Percentiles rank a stretch among this genome's conserved stretches.
Conservation (phyloP, 1,140 invertebrate genomes). For the Platyscapa corneri region DNA sequence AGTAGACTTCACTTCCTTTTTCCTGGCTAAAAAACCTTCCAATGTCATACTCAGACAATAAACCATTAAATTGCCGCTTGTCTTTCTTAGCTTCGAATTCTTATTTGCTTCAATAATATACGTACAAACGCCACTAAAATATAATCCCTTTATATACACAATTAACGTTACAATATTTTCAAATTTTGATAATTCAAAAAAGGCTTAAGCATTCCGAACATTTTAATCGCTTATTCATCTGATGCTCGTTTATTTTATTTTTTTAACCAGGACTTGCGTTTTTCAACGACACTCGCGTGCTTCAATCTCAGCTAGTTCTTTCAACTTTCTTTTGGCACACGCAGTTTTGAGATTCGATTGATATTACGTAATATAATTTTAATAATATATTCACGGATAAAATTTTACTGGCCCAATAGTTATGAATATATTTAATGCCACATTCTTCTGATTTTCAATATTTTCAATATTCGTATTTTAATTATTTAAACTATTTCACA, state of each 20-base stretch:
- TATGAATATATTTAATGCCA: neutral
- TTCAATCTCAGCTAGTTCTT: slow-evolving; percentile 39
- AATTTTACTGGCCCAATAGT: slow-evolving; percentile 45
- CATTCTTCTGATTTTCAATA: slow-evolving; percentile 38
- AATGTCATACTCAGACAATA: slow-evolving; percentile 15
- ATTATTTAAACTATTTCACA: neutral
- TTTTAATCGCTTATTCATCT: neutral
- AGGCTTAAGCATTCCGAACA: neutral
- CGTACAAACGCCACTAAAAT: neutral
- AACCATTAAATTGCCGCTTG: neutral
- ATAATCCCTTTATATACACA: slow-evolving; percentile 19
- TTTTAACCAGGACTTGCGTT: slow-evolving; percentile 34
- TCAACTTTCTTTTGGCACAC: slow-evolving; percentile 46
- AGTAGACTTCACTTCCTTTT: neutral
- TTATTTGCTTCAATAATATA: neutral
- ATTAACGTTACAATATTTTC: neutral
- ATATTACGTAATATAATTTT: slow-evolving; percentile 25
- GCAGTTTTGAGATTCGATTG: slow-evolving; percentile 46
- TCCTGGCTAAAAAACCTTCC: slow-evolving; percentile 17
- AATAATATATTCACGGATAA: slow-evolving; percentile 37
- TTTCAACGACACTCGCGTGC: slow-evolving; percentile 36
- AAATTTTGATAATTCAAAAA: neutral
- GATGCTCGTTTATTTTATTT: slow-evolving; percentile 14
- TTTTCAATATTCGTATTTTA: slow-evolving; percentile 35
- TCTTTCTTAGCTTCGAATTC: neutral